Base-by-base conservation (phyloP, 2,888 invertebrate genomes). In the Acutogordius australiensis region DNA sequence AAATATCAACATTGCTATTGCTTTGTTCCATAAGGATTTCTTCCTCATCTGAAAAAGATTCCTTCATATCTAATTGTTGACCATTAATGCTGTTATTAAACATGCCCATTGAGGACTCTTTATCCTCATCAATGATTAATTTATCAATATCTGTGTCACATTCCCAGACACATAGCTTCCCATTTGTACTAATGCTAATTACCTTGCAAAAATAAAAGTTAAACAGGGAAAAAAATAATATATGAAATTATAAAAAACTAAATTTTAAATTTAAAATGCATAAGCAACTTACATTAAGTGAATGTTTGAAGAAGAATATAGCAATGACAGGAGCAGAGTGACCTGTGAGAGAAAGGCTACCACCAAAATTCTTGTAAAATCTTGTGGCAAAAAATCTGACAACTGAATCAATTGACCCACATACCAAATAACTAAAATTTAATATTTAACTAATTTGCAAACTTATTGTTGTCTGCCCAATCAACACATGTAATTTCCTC, bases 381-480 rank as follows among this genome's bases (percentile, higher is more conserved):
- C 4, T 51, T 4, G 26, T 51, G 8, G 51, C 4, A 23, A 8
- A 51, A 51, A 51, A 51, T 21, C 26, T 8, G 23, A 51, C 23
- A 21, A 51, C 51, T 4, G 51, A 51, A 51, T 51, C 26, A 4
- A 51, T 51, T 8, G 51, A 8, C 4, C 51, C 51, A 51, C 13
- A 4, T 27, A 58, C 23, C 8, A 58, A 4, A 28, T 27, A 29
- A 28, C 28, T 58, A 28, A 28, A 27, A 18, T 27, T 58, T 8
- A 18, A 28, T 27, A 13, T 58, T 28, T 18, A 28, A 28, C 4
- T 28, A 18, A 28, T 8, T 8, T 8, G 18, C 4, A 18, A 13
- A 77, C 76, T 78, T 81, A 0, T 91, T 90, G 71, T 94, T 90
- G 26, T 77, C 75, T 0, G 88, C 84, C 97, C 97, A 97, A 68